Evolutionary conservation across 2,797 vertebrate genomes (phyloP).

Genomic region (Danio jaintianensis): DNA sequence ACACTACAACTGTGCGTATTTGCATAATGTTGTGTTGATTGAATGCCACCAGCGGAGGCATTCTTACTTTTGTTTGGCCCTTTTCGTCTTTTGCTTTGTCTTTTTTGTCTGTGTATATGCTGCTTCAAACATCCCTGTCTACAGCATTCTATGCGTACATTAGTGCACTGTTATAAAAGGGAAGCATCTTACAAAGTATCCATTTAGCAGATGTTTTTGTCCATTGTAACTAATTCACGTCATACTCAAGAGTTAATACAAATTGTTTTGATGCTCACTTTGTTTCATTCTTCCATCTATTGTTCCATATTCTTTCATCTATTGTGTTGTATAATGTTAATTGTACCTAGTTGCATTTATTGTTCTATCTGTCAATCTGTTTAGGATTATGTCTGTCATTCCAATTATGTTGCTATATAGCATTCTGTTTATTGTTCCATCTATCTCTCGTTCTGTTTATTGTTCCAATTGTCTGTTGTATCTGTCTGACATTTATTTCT

Average conservation of each 20-base stretch:
- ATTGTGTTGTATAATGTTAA: no score
- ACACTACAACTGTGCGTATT: slow-evolving; percentile 41
- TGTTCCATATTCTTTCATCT: no score
- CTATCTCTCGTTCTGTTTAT: background rate
- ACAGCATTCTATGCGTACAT: slow-evolving; percentile 37
- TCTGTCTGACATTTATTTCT: background rate
- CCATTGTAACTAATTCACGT: background rate
- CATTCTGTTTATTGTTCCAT: background rate
- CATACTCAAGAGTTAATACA: background rate
- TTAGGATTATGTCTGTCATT: background rate
- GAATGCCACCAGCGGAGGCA: slow-evolving; percentile 32
- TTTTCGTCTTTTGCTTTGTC: slow-evolving; percentile 35
- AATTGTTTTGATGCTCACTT: slow-evolving; percentile 13
- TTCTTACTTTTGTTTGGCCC: slow-evolving; percentile 5
- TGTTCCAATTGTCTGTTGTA: background rate
- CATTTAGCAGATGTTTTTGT: slow-evolving; percentile 15
- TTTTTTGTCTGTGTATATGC: slow-evolving; percentile 48
- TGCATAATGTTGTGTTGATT: slow-evolving; percentile 69
- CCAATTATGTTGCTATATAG: background rate
- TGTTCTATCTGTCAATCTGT: background rate
- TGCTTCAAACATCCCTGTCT: slow-evolving; percentile 33
- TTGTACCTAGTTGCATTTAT: background rate
- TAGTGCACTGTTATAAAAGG: background rate
- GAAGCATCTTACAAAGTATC: background rate
- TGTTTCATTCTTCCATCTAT: background rate